These are phyloP conservation scores for Drosophila quinaria DNA, from an alignment of 2,888 invertebrate species.

Conservation along the genomic window DNA sequence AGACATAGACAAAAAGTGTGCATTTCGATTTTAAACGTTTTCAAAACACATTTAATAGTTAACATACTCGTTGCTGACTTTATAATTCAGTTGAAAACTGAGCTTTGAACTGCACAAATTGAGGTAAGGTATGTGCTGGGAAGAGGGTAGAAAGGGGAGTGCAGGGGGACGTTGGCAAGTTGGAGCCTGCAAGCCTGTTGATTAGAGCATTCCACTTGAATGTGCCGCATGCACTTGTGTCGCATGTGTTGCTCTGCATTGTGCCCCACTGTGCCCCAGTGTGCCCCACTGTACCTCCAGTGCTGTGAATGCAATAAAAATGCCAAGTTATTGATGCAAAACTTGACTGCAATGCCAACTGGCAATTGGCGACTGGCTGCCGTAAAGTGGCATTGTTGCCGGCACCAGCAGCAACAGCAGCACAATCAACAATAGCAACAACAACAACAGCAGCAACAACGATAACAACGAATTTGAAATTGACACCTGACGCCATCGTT, in stretches of 20 bases:
- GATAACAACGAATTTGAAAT: constrained; percentile 13
- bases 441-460: neutral
- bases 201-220: constrained; percentile 43
- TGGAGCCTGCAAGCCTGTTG: constrained; percentile 41
- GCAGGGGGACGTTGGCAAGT: neutral
- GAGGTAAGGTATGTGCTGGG: neutral
- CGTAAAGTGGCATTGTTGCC: constrained; percentile 22
- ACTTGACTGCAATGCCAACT: constrained; percentile 27
- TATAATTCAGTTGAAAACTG: neutral
- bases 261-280: neutral
- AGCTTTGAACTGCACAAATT: constrained; percentile 7
- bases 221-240: constrained; percentile 13
- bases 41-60: constrained; percentile 12
- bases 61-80: constrained; percentile 4
- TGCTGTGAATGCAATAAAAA: constrained; percentile 49
- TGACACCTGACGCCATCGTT: constrained; percentile 24
- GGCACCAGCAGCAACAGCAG: constrained; percentile 5
- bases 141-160: neutral
- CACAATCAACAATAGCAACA: constrained; percentile 16
- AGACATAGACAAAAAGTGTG: neutral
- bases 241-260: constrained; percentile 12
- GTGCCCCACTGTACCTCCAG: neutral
- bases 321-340: constrained; percentile 61
- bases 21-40: neutral
- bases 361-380: constrained; percentile 4